Percentiles rank a stretch among this genome's conserved stretches.
phyloP scores from a whole-genome alignment of 2,113 vertebrate genomes.

The Trichechus manatus region DNA sequence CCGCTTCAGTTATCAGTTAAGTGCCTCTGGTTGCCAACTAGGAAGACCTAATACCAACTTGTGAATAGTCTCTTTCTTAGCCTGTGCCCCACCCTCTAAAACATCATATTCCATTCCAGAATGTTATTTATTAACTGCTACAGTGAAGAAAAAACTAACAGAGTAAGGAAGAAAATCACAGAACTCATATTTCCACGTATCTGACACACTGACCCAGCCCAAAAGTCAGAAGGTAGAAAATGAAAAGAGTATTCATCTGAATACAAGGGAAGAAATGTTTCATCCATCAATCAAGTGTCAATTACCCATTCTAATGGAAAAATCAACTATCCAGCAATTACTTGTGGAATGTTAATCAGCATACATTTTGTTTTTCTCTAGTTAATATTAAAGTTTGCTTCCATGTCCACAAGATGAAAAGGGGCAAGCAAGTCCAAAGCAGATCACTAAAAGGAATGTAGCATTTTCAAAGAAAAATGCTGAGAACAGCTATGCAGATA shows the following conservation, averaged over 20 bases:
- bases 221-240: constrained; percentile 50
- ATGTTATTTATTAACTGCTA: constrained; percentile 42
- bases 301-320: not conserved
- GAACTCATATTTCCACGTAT: not conserved
- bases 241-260: not conserved
- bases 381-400: constrained; percentile 9
- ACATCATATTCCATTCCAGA: constrained; percentile 37
- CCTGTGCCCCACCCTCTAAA: constrained; percentile 73
- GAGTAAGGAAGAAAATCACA: constrained; percentile 14
- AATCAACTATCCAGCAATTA: not conserved
- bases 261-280: constrained; percentile 8
- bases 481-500: not conserved
- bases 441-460: constrained; percentile 50
- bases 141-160: constrained; percentile 39
- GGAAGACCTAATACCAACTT: constrained; percentile 54
- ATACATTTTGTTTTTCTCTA: not conserved
- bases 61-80: not conserved
- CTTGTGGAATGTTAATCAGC: not conserved
- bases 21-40: constrained; percentile 76
- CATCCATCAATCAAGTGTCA: not conserved
- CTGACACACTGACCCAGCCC: constrained; percentile 26
- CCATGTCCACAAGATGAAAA: not conserved
- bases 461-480: constrained; percentile 59
- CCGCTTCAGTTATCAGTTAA: constrained; percentile 81
- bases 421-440: not conserved